phyloP scores from a whole-genome alignment of 2,797 vertebrate genomes.

The Tolypeutes matacus region DNA sequence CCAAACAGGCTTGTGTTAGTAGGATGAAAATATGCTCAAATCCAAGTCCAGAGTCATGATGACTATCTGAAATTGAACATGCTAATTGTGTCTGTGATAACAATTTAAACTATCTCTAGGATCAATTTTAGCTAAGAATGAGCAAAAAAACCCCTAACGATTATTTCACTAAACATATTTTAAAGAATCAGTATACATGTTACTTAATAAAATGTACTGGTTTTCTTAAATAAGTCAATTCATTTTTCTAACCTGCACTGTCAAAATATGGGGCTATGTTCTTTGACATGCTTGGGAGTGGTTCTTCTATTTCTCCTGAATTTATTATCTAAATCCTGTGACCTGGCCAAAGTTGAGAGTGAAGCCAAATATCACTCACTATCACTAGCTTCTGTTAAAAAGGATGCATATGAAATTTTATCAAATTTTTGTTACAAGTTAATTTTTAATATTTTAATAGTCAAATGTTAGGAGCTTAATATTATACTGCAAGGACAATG shows the following conservation, averaged over 20 bases:
- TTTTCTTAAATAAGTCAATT: not conserved
- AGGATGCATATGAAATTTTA: not conserved
- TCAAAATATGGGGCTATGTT: not conserved
- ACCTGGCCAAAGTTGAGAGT: not conserved
- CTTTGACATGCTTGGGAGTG: not conserved
- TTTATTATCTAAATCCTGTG: not conserved
- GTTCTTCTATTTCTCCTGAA: not conserved
- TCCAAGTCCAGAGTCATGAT: not conserved
- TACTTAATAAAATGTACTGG: not conserved
- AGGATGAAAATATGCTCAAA: not conserved
- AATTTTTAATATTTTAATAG: not conserved
- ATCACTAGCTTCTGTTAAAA: not conserved
- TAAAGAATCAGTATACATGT: not conserved
- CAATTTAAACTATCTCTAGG: not conserved
- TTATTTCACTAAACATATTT: not conserved
- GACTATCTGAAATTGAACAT: not conserved
- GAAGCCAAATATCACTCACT: not conserved
- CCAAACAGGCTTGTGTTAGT: not conserved
- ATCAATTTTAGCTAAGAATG: not conserved
- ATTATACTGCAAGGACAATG: not conserved
- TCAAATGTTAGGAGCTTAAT: conserved; percentile 27
- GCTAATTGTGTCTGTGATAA: not conserved
- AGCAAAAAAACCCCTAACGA: not conserved
- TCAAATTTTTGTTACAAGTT: not conserved
- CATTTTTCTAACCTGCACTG: not conserved